Percentiles rank a stretch among this genome's conserved stretches.
These are phyloP conservation scores for Diogma glabrata DNA, from an alignment of 2,888 invertebrate genomes.

Conservation along the genomic window DNA sequence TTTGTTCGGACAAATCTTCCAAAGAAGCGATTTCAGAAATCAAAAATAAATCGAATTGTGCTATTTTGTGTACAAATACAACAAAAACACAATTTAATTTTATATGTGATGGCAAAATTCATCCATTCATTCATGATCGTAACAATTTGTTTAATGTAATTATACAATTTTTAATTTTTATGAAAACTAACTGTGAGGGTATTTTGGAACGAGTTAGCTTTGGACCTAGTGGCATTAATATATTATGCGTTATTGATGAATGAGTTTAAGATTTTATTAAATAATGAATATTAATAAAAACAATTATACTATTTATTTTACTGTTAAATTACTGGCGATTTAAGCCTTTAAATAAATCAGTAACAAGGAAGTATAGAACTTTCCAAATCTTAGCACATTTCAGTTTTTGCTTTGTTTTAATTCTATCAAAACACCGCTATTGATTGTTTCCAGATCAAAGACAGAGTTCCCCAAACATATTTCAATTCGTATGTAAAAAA, in stretches of 20 bases:
- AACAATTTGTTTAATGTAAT: constrained; percentile 83
- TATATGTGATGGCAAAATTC: constrained; percentile 47
- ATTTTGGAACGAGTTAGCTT: constrained; percentile 67
- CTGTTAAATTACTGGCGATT: too few relatives aligned
- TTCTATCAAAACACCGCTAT: too few relatives aligned
- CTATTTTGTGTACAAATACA: constrained; percentile 31
- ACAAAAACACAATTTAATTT: constrained; percentile 36
- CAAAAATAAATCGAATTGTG: constrained; percentile 35
- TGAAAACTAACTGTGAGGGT: constrained; percentile 59
- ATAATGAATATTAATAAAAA: not conserved
- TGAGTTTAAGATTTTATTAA: constrained; percentile 17
- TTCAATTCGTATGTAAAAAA: too few relatives aligned
- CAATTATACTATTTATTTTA: not conserved
- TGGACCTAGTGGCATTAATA: constrained; percentile 70
- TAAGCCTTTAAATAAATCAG: too few relatives aligned
- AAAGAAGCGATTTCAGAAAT: constrained; percentile 31
- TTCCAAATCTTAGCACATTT: too few relatives aligned
- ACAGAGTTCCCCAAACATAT: too few relatives aligned
- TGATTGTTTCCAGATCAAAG: too few relatives aligned
- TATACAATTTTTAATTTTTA: constrained; percentile 65
- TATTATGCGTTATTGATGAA: constrained; percentile 66
- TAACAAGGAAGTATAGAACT: too few relatives aligned
- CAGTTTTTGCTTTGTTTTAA: too few relatives aligned
- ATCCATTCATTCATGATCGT: constrained; percentile 63
- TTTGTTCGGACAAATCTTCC: constrained; percentile 31